phyloP scores from a whole-genome alignment of 2,888 invertebrate genomes.

The Tachina grossa region DNA sequence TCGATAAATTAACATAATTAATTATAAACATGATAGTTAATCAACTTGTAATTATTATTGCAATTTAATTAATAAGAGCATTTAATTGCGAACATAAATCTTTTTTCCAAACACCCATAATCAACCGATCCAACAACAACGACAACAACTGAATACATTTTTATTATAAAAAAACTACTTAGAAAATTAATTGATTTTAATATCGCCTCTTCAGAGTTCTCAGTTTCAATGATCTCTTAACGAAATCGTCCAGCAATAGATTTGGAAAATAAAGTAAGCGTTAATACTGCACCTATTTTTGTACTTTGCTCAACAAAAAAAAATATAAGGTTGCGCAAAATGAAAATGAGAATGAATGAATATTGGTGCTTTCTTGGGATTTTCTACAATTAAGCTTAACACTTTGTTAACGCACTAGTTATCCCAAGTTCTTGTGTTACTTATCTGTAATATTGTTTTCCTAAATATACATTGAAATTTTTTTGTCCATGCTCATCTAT shows the following conservation, averaged over 20 bases:
- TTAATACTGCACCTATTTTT: neutral
- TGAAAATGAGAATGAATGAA: too few relatives aligned
- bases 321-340: too few relatives aligned
- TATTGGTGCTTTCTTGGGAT: too few relatives aligned
- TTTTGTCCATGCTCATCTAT: too few relatives aligned
- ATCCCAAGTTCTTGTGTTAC: too few relatives aligned
- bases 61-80: slow-evolving; percentile 78
- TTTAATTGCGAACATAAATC: slow-evolving; percentile 80
- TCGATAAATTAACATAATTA: slow-evolving; percentile 66
- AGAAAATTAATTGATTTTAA: slow-evolving; percentile 47
- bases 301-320: neutral
- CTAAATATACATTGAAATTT: too few relatives aligned
- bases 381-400: too few relatives aligned
- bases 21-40: slow-evolving; percentile 67
- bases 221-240: slow-evolving; percentile 8
- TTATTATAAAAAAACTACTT: slow-evolving; percentile 36
- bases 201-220: neutral
- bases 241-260: slow-evolving; percentile 9
- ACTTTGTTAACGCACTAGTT: too few relatives aligned
- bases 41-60: slow-evolving; percentile 74
- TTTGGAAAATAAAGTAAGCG: neutral
- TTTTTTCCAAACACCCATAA: slow-evolving; percentile 70
- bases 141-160: slow-evolving; percentile 1
- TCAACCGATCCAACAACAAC: neutral
- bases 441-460: too few relatives aligned